phyloP scores from a whole-genome alignment of 1,140 invertebrate species.

The Plodia interpunctella region DNA sequence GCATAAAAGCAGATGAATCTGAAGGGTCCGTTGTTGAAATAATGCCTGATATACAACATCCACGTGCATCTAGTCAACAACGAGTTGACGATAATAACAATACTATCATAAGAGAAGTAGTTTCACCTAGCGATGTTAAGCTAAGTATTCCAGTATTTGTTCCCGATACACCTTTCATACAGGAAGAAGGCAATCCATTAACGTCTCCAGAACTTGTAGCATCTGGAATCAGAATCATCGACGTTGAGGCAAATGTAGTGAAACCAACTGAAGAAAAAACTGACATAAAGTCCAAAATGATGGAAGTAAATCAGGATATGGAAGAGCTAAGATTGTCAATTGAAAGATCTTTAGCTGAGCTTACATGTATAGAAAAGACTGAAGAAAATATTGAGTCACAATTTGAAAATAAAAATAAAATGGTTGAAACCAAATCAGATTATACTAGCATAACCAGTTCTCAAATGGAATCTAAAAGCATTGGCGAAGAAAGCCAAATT shows the following conservation, averaged over 20 bases:
- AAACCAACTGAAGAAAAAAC: constrained; percentile 39
- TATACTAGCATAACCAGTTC: background rate
- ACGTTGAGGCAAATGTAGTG: constrained; percentile 22
- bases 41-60: constrained; percentile 55
- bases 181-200: constrained; percentile 47
- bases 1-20: constrained; percentile 30
- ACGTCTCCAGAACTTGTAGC: constrained; percentile 16
- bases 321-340: constrained; percentile 61
- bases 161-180: constrained; percentile 35
- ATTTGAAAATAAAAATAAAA: constrained; percentile 29
- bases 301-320: constrained; percentile 65
- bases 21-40: constrained; percentile 31
- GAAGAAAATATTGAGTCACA: constrained; percentile 40
- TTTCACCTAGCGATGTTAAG: constrained; percentile 29
- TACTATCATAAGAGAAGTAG: constrained; percentile 52
- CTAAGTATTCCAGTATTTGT: constrained; percentile 32
- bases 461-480: background rate
- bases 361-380: constrained; percentile 51
- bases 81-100: constrained; percentile 51
- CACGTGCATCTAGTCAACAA: constrained; percentile 52
- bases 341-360: constrained; percentile 62
- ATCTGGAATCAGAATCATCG: constrained; percentile 25
- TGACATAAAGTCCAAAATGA: constrained; percentile 61
- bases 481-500: constrained; percentile 7
- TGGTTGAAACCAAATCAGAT: background rate